phyloP scores from a whole-genome alignment of 2,888 invertebrate genomes.

The Cephus rjabovi region DNA sequence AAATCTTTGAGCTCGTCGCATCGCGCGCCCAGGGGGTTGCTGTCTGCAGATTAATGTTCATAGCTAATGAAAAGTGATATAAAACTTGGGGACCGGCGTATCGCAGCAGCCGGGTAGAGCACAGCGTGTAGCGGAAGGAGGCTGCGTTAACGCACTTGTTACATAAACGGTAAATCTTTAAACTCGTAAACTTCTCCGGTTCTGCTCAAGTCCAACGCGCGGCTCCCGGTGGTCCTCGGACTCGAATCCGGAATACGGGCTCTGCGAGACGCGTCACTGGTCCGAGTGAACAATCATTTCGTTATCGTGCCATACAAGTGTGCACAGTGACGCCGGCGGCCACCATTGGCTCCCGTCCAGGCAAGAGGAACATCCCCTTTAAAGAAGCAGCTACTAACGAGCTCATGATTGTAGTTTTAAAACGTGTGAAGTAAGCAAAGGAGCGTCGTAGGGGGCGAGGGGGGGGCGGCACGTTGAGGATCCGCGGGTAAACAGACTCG shows the following conservation, averaged over 20 bases:
- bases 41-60: constrained; percentile 42
- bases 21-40: neutral
- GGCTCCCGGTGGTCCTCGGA: neutral
- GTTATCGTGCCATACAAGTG: too few relatives aligned
- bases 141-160: constrained; percentile 46
- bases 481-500: too few relatives aligned
- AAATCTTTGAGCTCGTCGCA: constrained; percentile 1
- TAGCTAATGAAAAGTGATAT: constrained; percentile 49
- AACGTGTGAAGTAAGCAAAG: too few relatives aligned
- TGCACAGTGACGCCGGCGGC: too few relatives aligned
- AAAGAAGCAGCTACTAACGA: too few relatives aligned
- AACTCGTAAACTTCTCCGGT: constrained; percentile 46
- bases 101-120: constrained; percentile 11
- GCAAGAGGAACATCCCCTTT: too few relatives aligned
- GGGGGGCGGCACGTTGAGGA: neutral
- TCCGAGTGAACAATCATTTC: too few relatives aligned
- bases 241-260: neutral
- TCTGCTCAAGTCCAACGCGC: constrained; percentile 16
- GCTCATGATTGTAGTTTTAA: too few relatives aligned
- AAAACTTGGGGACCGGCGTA: constrained; percentile 37
- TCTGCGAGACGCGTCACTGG: too few relatives aligned
- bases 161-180: constrained; percentile 52
- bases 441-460: too few relatives aligned
- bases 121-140: constrained; percentile 13
- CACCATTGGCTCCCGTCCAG: too few relatives aligned